phyloP scores from a whole-genome alignment of 1,140 invertebrate genomes.

The Atta cephalotes region DNA sequence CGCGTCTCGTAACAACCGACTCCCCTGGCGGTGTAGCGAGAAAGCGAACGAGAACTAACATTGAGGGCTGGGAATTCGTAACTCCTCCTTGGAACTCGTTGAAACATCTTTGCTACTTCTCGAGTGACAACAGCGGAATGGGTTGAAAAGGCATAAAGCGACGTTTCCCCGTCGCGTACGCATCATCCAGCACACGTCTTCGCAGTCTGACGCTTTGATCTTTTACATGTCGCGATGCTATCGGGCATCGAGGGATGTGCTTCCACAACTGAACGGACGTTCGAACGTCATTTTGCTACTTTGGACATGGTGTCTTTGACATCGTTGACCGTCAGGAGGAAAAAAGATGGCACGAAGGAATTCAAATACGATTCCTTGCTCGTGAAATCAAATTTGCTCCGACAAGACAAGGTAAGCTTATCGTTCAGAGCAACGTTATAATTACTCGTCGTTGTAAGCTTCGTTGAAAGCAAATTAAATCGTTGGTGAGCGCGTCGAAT shows the following conservation, averaged over 20 bases:
- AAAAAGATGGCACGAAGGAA: neutral
- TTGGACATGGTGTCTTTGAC: constrained; percentile 64
- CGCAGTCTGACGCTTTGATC: constrained; percentile 66
- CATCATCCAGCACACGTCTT: neutral
- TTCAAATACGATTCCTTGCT: neutral
- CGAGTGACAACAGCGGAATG: constrained; percentile 67
- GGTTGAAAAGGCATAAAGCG: constrained; percentile 61
- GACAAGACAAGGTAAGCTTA: neutral
- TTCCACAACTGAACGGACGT: neutral
- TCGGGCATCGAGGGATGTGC: neutral
- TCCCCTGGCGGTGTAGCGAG: constrained; percentile 58
- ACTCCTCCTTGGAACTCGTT: constrained; percentile 75
- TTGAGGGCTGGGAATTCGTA: constrained; percentile 56
- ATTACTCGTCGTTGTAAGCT: constrained; percentile 19
- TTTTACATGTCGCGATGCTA: constrained; percentile 47
- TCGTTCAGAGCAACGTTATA: neutral
- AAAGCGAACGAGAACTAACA: constrained; percentile 65
- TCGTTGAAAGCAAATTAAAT: constrained; percentile 6
- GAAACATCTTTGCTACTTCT: constrained; percentile 72
- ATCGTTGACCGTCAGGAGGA: constrained; percentile 36
- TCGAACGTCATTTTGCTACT: constrained; percentile 38
- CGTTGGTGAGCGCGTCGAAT: neutral
- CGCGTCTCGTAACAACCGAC: constrained; percentile 69
- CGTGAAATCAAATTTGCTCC: constrained; percentile 37
- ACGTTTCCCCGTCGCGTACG: constrained; percentile 31